Percentiles rank a stretch among this genome's conserved stretches.
Conservation (phyloP, 2,113 vertebrate genomes). For the Nycticryphes semicollaris region DNA sequence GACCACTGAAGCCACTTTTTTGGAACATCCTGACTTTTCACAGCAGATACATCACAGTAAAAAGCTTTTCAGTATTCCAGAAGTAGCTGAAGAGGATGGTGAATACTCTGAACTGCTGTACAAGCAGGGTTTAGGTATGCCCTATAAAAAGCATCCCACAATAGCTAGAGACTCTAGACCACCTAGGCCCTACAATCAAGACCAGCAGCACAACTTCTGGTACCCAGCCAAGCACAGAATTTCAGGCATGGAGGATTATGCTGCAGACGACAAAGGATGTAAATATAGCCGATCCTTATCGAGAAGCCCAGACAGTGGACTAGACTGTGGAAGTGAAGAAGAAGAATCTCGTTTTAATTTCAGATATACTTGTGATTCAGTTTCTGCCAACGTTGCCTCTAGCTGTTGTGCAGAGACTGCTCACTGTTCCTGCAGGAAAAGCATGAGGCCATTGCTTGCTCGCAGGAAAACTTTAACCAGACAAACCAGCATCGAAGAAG, state of each 20-base stretch:
- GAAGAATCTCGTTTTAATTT: slow-evolving; percentile 78
- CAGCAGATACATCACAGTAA: slow-evolving; percentile 85
- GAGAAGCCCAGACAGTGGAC: slow-evolving; percentile 94
- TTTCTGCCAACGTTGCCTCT: slow-evolving; percentile 41
- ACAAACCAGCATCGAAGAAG: slow-evolving; percentile 91
- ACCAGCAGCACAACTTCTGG: slow-evolving; percentile 64
- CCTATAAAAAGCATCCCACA: slow-evolving; percentile 20
- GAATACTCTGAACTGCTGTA: slow-evolving; percentile 62
- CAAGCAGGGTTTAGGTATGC: slow-evolving; percentile 61
- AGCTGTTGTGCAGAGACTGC: slow-evolving; percentile 57
- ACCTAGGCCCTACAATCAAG: slow-evolving; percentile 60
- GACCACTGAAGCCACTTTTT: slow-evolving; percentile 80
- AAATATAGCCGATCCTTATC: slow-evolving; percentile 74
- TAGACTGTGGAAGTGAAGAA: slow-evolving; percentile 96
- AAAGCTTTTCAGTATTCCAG: slow-evolving; percentile 95
- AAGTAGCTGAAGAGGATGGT: slow-evolving; percentile 92
- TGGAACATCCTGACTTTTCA: slow-evolving; percentile 85
- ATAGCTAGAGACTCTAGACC: slow-evolving; percentile 19
- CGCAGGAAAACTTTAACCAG: slow-evolving; percentile 88
- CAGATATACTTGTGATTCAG: slow-evolving; percentile 52
- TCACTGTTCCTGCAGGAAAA: slow-evolving; percentile 71
- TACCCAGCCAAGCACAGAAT: slow-evolving; percentile 59
- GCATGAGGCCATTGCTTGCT: slow-evolving; percentile 76
- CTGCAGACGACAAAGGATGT: slow-evolving; percentile 70
- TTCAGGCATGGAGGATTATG: slow-evolving; percentile 65